Evolutionary conservation across 2,797 vertebrate species (phyloP).

Genomic region (Labeo calbasu): DNA sequence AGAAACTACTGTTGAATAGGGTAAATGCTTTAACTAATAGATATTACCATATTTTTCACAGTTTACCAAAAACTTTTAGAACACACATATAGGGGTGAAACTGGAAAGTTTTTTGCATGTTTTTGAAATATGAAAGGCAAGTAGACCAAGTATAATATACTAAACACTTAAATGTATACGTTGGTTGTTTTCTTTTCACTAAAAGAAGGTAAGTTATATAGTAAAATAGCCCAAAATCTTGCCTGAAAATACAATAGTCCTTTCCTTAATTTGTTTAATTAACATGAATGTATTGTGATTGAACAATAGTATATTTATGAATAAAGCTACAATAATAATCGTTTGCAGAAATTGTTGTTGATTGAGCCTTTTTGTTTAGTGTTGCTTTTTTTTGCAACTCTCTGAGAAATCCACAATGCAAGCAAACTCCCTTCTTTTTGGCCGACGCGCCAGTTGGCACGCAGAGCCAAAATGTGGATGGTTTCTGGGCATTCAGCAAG

Average conservation of each 20-base stretch:
- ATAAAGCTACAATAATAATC: not conserved
- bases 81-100: not conserved
- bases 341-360: not conserved
- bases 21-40: not conserved
- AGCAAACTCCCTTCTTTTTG: constrained; percentile 30
- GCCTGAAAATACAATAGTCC: not conserved
- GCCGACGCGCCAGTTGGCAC: constrained; percentile 39
- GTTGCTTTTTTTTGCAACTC: not conserved
- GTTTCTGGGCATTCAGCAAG: constrained; percentile 50
- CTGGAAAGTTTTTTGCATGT: not conserved
- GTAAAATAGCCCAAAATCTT: not conserved
- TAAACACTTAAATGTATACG: not conserved
- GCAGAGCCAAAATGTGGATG: constrained; percentile 44
- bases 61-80: not conserved
- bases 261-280: not conserved
- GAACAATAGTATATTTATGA: not conserved
- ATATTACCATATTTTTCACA: too few species aligned
- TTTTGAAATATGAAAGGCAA: not conserved
- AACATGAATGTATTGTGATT: too few species aligned
- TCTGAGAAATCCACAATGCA: constrained; percentile 31
- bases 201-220: not conserved
- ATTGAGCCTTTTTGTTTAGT: not conserved
- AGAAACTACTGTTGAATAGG: not conserved
- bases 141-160: not conserved
- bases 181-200: not conserved